These are phyloP conservation scores for Hoplostethus mediterraneus DNA, from an alignment of 2,797 vertebrate genomes.

Conservation along the genomic window DNA sequence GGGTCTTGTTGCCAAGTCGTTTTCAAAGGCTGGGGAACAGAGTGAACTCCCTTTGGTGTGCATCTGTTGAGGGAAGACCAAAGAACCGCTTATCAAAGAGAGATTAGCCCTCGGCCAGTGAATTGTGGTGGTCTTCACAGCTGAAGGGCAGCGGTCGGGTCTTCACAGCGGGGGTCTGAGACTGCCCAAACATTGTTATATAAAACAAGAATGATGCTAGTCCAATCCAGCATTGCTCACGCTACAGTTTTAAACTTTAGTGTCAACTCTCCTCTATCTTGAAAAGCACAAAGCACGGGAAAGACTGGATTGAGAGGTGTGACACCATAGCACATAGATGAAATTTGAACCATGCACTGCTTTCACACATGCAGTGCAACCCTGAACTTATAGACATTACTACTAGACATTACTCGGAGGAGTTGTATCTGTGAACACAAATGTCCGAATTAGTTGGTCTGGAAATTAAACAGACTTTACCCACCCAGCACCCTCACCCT, in stretches of 20 bases:
- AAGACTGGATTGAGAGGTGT: no score
- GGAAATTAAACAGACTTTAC: no score
- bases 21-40: conserved; percentile 53
- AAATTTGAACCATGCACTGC: background rate
- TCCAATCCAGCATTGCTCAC: background rate
- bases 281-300: background rate
- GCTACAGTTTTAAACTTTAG: no score
- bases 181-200: conserved; percentile 3
- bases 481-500: no score
- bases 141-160: conserved; percentile 10
- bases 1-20: conserved; percentile 48
- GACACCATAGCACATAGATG: background rate
- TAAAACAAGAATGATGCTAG: no score
- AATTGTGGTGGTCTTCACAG: conserved; percentile 36
- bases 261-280: no score
- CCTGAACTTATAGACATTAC: no score
- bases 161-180: conserved; percentile 22
- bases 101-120: conserved; percentile 46
- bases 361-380: background rate
- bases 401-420: no score
- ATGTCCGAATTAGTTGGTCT: no score
- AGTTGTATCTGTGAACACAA: no score
- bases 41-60: conserved; percentile 45
- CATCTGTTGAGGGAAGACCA: conserved; percentile 54
- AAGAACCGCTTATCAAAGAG: conserved; percentile 60